phyloP scores from a whole-genome alignment of 2,113 vertebrate species.

The Aythya baeri region DNA sequence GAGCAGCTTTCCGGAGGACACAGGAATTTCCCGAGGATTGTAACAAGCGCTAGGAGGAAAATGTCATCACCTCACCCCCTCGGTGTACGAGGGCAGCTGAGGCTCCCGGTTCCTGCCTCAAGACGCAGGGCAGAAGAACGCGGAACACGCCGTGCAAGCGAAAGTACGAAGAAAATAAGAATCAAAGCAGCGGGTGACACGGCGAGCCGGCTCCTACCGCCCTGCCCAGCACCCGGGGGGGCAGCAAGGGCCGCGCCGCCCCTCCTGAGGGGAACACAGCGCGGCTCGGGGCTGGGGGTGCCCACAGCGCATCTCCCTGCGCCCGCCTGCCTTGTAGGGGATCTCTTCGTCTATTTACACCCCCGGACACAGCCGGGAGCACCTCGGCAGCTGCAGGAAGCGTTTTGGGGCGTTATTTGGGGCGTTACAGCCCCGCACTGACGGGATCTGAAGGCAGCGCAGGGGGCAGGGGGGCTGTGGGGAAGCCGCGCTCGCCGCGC shows the following conservation, averaged over 20 bases:
- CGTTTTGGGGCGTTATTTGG: too few species aligned
- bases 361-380: neutral
- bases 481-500: too few species aligned
- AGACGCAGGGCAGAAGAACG: neutral
- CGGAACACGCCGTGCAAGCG: neutral
- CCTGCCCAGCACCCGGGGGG: accelerated
- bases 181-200: accelerated
- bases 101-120: neutral
- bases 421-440: too few species aligned
- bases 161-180: neutral
- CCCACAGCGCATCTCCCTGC: accelerated
- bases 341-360: neutral
- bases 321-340: accelerated
- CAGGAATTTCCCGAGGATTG: neutral
- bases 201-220: neutral
- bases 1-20: neutral
- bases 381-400: too few species aligned
- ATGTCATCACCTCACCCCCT: neutral
- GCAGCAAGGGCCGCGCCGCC: neutral
- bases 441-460: too few species aligned
- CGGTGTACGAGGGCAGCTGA: neutral
- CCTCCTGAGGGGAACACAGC: neutral
- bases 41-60: neutral
- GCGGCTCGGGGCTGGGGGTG: neutral
- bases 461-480: too few species aligned